phyloP scores from a whole-genome alignment of 2,113 vertebrate species.

The Indicator maculatus region DNA sequence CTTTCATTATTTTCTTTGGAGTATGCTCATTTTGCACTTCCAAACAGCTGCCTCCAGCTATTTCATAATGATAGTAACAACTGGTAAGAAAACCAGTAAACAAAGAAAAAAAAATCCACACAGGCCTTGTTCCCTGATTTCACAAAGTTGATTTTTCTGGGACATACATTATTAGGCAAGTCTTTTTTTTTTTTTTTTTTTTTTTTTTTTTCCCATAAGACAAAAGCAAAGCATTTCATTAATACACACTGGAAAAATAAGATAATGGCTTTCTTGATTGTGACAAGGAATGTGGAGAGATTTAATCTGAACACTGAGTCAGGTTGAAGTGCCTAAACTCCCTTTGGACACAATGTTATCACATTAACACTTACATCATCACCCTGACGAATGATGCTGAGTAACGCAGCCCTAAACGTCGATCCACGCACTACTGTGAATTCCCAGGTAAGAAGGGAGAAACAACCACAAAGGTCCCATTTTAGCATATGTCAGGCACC shows the following conservation, averaged over 20 bases:
- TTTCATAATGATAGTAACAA: constrained; percentile 44
- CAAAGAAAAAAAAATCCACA: neutral
- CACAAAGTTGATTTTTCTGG: constrained; percentile 1
- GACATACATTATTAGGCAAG: neutral
- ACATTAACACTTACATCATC: constrained; percentile 37
- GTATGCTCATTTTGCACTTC: constrained; percentile 2
- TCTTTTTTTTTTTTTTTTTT: neutral
- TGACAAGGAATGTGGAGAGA: constrained; percentile 4
- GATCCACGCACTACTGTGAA: neutral
- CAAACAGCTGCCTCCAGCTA: constrained; percentile 41
- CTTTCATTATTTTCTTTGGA: constrained; percentile 7
- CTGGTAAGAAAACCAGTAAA: neutral
- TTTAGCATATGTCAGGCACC: neutral
- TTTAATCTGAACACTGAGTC: constrained; percentile 42
- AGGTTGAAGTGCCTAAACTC: constrained; percentile 30
- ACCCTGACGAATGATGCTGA: neutral
- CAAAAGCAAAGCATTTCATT: constrained; percentile 30
- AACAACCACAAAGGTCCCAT: neutral
- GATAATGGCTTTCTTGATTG: constrained; percentile 48
- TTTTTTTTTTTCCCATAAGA: neutral
- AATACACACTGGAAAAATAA: constrained; percentile 61
- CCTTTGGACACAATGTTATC: constrained; percentile 65
- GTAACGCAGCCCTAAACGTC: constrained; percentile 45
- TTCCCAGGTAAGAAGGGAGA: neutral
- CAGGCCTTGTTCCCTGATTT: neutral